Evolutionary conservation across 2,113 vertebrate species (phyloP).

Genomic region (Saguinus midas): DNA sequence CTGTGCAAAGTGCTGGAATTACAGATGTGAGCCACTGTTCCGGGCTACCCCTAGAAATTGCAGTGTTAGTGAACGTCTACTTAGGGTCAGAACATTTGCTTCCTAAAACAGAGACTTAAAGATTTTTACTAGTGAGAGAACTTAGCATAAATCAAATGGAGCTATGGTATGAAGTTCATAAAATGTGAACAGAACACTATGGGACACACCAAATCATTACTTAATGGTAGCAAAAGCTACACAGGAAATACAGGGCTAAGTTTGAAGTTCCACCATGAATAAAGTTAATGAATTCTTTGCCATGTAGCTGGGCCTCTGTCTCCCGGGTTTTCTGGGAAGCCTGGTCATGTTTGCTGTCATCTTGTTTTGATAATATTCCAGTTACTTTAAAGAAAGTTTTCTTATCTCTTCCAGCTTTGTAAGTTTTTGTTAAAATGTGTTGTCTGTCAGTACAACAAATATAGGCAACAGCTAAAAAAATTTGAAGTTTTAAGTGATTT

Average conservation of each 20-base stretch:
- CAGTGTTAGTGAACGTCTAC: not conserved
- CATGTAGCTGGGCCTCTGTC: rapidly evolving
- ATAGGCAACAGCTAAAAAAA: not conserved
- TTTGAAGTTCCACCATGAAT: not conserved
- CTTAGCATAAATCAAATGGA: not conserved
- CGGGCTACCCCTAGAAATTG: not conserved
- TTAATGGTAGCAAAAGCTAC: not conserved
- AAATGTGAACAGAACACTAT: not conserved
- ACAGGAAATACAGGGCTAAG: not conserved
- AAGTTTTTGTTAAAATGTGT: not conserved
- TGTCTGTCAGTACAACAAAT: not conserved
- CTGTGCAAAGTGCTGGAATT: no score
- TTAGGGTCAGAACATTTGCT: not conserved
- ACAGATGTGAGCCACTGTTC: no score
- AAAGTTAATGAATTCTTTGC: not conserved
- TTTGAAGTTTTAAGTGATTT: not conserved
- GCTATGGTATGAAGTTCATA: not conserved
- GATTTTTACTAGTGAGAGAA: not conserved
- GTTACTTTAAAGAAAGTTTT: not conserved
- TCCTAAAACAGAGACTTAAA: not conserved
- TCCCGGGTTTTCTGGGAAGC: not conserved
- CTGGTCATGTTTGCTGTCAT: not conserved
- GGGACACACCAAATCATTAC: not conserved
- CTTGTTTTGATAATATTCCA: not conserved
- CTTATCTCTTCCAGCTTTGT: not conserved